Base-by-base conservation (phyloP, 2,888 invertebrate species). In the Mythimna ferrago region DNA sequence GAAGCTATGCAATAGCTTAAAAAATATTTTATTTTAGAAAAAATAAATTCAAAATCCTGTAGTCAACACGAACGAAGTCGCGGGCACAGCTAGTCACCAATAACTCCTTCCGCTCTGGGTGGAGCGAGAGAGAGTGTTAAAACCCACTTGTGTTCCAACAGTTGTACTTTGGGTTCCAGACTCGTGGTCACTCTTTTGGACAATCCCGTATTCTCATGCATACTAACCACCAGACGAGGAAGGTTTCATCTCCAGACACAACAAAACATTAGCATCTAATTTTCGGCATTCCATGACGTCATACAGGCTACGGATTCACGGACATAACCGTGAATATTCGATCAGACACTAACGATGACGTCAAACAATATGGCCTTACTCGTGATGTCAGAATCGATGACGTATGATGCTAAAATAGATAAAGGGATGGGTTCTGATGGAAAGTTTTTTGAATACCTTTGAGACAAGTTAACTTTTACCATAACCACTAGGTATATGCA, bases 261-360 rank as follows among this genome's bases (percentile, higher is more conserved):
- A 72, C 60, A 67, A 16, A 66, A 19, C 19, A 44, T 14, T 44
- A 6, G 6, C 21, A 35, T 51, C 54, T 62, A 21, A 21, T 54
- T 56, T 76, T 62, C 32, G 68, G 56, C 54, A 61, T 41, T 68
- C 32, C 54, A 10, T 76, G 74, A 75, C 68, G 54, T 68, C 68
- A 48, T 32, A 48, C 60, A 21, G 14, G 14, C 61, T 32, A 54
- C 26, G 68, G 14, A 10, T 63, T n/a, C n/a, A n/a, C n/a, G n/a
- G n/a, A n/a, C n/a, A 14, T 21, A 14, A 48, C 35, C 48, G 26
- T 35, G 19, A 35, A 67, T n/a, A 38, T 53, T 62, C 10, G 26
- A 26, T n/a, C 10, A 35, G 63, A 70, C 70, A 51, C 11, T 19
- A 41, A 32, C 38, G 63, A 56, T 60, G 54, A 64, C 78, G 71